Evolutionary conservation across 2,888 invertebrate species (phyloP).

Genomic region (Synergus gifuensis): DNA sequence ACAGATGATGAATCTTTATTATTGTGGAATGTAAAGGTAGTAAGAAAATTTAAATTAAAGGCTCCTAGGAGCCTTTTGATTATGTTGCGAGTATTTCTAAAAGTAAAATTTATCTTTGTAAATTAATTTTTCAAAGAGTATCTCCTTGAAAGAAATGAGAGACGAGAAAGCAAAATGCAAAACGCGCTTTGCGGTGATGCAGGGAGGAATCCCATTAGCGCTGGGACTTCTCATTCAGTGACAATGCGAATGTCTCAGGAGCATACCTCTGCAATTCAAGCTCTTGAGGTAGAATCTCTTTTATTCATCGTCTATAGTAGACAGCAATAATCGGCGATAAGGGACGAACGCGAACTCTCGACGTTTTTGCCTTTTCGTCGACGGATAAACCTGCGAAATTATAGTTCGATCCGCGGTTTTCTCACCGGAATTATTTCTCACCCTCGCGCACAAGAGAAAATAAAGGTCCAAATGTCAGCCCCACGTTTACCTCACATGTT

Average conservation of each 20-base stretch:
- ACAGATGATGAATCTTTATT: no score
- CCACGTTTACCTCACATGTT: background rate
- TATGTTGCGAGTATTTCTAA: background rate
- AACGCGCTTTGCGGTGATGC: constrained; percentile 14
- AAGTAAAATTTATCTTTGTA: background rate
- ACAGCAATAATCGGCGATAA: constrained; percentile 11
- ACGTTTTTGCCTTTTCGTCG: background rate
- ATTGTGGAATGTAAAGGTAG: no score
- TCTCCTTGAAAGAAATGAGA: constrained; percentile 8
- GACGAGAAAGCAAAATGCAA: constrained; percentile 14
- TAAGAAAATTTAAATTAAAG: no score
- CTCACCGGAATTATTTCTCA: background rate
- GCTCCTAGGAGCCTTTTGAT: background rate
- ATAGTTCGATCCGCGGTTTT: background rate
- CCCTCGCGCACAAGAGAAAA: background rate
- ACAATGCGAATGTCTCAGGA: constrained; percentile 15
- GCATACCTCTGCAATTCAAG: constrained; percentile 8
- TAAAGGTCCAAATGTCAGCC: background rate
- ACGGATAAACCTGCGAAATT: constrained; percentile 7
- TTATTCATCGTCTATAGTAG: background rate
- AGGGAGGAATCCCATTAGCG: constrained; percentile 36
- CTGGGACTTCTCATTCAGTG: constrained; percentile 19
- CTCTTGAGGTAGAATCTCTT: background rate
- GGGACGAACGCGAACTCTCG: background rate
- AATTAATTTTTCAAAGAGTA: background rate